These are phyloP conservation scores for Brachionus calyciflorus DNA, from an alignment of 1,140 invertebrate species.

Conservation along the genomic window DNA sequence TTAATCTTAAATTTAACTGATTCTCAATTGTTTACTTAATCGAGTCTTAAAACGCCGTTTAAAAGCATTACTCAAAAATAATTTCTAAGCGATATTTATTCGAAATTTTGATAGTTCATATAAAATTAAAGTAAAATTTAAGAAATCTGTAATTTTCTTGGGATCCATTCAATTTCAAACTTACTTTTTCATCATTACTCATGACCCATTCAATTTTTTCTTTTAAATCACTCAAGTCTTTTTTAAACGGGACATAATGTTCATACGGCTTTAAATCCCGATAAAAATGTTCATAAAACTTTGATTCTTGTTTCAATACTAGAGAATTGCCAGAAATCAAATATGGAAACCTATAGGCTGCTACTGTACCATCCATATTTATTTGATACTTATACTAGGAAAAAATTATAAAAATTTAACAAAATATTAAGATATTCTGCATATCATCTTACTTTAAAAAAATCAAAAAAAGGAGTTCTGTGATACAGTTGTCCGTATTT, in stretches of 20 bases:
- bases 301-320: conserved; percentile 85
- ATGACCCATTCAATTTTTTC: conserved; percentile 77
- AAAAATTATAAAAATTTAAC: conserved; percentile 46
- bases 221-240: conserved; percentile 75
- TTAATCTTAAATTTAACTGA: too few species aligned
- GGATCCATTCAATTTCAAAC: too few species aligned
- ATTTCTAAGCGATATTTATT: too few species aligned
- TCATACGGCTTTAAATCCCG: conserved; percentile 69
- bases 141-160: too few species aligned
- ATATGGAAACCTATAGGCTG: conserved; percentile 88
- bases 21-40: too few species aligned
- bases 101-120: too few species aligned
- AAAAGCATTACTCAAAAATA: too few species aligned
- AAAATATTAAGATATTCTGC: not conserved
- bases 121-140: too few species aligned
- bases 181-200: conserved; percentile 69
- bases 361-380: conserved; percentile 90
- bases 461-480: conserved; percentile 86
- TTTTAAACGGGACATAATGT: conserved; percentile 80
- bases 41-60: too few species aligned
- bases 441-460: conserved; percentile 78
- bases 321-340: conserved; percentile 78
- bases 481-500: conserved; percentile 78
- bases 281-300: conserved; percentile 93
- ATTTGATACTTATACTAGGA: conserved; percentile 89